These are phyloP conservation scores for Eleginops maclovinus DNA, from an alignment of 2,113 vertebrate species.

Conservation along the genomic window DNA sequence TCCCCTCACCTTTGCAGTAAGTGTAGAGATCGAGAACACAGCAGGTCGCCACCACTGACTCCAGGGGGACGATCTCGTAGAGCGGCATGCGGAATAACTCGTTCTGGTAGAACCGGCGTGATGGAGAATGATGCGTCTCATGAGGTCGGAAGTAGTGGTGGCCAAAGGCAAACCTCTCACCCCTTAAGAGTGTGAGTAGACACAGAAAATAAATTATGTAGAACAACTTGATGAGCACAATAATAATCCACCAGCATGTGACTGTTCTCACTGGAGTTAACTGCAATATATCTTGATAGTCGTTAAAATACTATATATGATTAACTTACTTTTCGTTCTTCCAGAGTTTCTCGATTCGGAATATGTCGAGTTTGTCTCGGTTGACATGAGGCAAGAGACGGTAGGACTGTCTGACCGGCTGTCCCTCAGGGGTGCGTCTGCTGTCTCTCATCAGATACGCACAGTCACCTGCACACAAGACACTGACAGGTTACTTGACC, in stretches of 20 bases:
- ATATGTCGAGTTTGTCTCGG: slow-evolving; percentile 97
- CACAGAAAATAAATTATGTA: neutral
- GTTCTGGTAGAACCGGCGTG: slow-evolving; percentile 96
- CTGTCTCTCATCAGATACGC: slow-evolving; percentile 99
- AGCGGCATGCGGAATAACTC: slow-evolving; percentile 97
- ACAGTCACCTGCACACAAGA: slow-evolving; percentile 89
- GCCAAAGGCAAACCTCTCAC: slow-evolving; percentile 97
- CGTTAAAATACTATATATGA: neutral
- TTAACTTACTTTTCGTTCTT: slow-evolving; percentile 95
- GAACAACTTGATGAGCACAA: neutral
- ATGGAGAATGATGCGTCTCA: slow-evolving; percentile 97
- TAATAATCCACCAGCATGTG: neutral
- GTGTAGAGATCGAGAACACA: slow-evolving; percentile 98
- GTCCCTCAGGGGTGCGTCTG: slow-evolving; percentile 92
- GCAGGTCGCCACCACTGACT: slow-evolving; percentile 96
- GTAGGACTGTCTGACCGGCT: slow-evolving; percentile 96
- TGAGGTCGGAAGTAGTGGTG: slow-evolving; percentile 99
- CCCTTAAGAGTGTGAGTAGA: slow-evolving; percentile 78
- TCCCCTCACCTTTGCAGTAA: slow-evolving; percentile 93
- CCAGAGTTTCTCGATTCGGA: slow-evolving; percentile 99
- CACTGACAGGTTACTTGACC: slow-evolving; percentile 29
- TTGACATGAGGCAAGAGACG: slow-evolving; percentile 95
- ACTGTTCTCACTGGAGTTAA: neutral
- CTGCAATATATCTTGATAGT: neutral
- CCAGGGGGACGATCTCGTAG: slow-evolving; percentile 97